Conservation (phyloP, 2,888 invertebrate species). For the Cheilosia scutellata region DNA sequence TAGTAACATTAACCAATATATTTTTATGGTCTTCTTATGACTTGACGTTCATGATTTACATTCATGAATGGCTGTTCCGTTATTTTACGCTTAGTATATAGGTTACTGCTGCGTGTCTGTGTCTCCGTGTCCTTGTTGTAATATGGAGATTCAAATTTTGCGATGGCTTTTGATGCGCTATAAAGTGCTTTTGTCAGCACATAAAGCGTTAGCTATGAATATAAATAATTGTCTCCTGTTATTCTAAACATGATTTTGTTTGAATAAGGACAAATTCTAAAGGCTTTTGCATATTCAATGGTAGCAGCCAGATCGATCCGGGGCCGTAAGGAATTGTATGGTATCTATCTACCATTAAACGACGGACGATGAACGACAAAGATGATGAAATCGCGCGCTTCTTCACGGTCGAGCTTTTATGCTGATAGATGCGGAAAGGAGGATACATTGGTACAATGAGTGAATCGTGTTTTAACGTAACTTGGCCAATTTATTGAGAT, state of each 20-base stretch:
- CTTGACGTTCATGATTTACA: slow-evolving; percentile 65
- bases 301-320: background rate
- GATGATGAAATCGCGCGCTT: too few species aligned
- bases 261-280: background rate
- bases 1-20: slow-evolving; percentile 64
- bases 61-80: slow-evolving; percentile 38
- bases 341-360: too few species aligned
- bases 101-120: background rate
- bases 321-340: background rate
- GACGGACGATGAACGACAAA: too few species aligned
- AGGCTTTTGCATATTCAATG: background rate
- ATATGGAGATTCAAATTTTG: slow-evolving; percentile 25
- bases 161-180: slow-evolving; percentile 29
- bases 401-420: too few species aligned
- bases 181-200: slow-evolving; percentile 56
- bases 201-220: slow-evolving; percentile 51
- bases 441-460: background rate
- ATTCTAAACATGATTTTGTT: slow-evolving; percentile 44
- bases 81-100: slow-evolving; percentile 4
- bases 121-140: background rate
- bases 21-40: slow-evolving; percentile 59
- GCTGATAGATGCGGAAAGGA: background rate
- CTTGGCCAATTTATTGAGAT: slow-evolving; percentile 29
- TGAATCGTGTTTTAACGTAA: slow-evolving; percentile 45
- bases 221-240: slow-evolving; percentile 57